Base-by-base conservation (phyloP, 2,797 vertebrate genomes). In the Enteromius fasciolatus region DNA sequence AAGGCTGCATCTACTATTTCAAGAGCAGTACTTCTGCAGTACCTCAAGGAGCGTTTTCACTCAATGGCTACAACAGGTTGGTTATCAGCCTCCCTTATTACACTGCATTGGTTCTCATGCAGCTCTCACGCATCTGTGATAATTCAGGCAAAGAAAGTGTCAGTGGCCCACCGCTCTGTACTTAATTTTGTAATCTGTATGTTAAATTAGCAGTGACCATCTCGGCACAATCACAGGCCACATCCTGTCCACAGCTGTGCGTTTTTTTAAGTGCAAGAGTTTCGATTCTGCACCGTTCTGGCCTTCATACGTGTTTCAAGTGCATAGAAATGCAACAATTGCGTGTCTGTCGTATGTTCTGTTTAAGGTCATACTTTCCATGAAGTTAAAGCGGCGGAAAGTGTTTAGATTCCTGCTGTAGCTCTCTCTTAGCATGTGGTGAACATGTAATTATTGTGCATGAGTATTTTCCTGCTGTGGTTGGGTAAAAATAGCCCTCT, bases 51-150 rank as follows among this genome's bases (percentile, higher is more conserved):
- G 97, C 98, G 1, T 99, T 99, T 89, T 99, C 98, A 5, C 94
- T 99, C 87, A 98, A 94, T 0, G 98, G 98, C 82, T 99, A 99
- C 88, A 97, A 98, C 94, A 97, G 98, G 98, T 98, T 73, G 92
- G 96, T 87, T 72, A 39, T 63, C 15, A 0, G 36, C 25, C 25
- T 61, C 8, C 5, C 6, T 73, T 36, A n/a, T 5, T 20, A 14
- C 9, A n/a, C 39, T 31, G 39, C 39, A 20, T 61, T 61, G 18
- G 23, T 17, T 44, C 5, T 18, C 2, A 31, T 20, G 57, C 46
- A 5, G 3, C 11, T 76, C 9, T 2, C 1, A 5, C 7, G 18
- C 31, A 36, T 54, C 11, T 63, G 39, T 31, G 39, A 25, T 63
- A 17, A 46, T 18, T 44, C 25, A 64, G 41, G 0, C 17, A 77